Percentiles rank a stretch among this genome's conserved stretches.
Conservation (phyloP, 2,113 vertebrate genomes). For the Paramisgurnus dabryanus region DNA sequence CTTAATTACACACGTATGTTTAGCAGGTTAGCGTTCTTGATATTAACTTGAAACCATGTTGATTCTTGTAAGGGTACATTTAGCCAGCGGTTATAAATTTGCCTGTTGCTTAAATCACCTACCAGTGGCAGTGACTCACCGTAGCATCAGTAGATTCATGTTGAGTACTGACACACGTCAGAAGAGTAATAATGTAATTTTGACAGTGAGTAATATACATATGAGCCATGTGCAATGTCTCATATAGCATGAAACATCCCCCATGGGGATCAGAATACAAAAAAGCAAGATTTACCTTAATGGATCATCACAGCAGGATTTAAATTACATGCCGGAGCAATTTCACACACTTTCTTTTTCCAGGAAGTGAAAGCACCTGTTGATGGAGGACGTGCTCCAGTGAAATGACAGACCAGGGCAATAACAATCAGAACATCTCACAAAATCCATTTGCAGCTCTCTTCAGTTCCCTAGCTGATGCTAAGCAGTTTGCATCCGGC, state of each 20-base stretch:
- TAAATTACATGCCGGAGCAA: background rate
- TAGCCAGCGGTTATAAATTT: background rate
- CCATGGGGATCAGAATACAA: background rate
- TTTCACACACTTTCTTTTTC: background rate
- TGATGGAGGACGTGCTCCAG: constrained; percentile 80
- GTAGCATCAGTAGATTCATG: background rate
- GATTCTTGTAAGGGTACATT: constrained; percentile 10
- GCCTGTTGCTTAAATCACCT: background rate
- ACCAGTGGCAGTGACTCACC: background rate
- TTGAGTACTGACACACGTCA: background rate
- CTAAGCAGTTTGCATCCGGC: constrained; percentile 90
- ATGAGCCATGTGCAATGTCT: background rate
- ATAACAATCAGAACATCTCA: constrained; percentile 97
- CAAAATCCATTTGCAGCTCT: constrained; percentile 96
- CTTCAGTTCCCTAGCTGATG: constrained; percentile 94
- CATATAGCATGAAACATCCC: background rate
- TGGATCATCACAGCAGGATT: background rate
- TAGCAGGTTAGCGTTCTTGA: constrained; percentile 25
- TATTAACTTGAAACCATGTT: background rate
- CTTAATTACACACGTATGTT: background rate
- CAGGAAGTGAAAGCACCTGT: constrained; percentile 64
- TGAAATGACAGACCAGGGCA: constrained; percentile 99
- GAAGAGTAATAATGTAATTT: background rate
- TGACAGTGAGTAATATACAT: background rate
- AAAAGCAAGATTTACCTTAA: background rate